A percentile compares a stretch with the other conserved stretches of the same genome.
These are phyloP conservation scores for Syritta pipiens DNA, from an alignment of 2,888 invertebrate genomes.

Conservation along the genomic window DNA sequence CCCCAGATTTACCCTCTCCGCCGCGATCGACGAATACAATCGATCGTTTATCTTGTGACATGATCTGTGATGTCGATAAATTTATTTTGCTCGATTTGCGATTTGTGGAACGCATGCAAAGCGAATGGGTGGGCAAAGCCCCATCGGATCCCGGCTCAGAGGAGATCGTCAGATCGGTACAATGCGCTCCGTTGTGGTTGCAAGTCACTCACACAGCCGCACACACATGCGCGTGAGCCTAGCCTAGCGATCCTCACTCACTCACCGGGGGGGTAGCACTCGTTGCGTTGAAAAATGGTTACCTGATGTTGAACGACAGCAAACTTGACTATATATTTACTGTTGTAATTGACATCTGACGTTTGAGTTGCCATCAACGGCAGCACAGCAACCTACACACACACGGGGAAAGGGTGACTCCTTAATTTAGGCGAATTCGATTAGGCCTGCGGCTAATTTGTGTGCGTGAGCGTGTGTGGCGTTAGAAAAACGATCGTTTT, in stretches of 20 bases:
- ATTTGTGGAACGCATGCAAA: conserved; percentile 70
- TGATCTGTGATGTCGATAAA: conserved; percentile 73
- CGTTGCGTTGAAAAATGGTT: conserved; percentile 67
- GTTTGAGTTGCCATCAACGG: conserved; percentile 60
- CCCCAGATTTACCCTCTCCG: conserved; percentile 47
- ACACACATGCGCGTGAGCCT: neutral
- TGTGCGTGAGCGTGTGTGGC: conserved; percentile 29
- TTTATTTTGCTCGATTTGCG: conserved; percentile 71
- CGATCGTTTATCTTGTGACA: conserved; percentile 75
- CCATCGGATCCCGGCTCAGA: conserved; percentile 42
- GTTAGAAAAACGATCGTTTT: conserved; percentile 41
- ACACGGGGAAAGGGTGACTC: conserved; percentile 46
- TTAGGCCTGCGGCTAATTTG: conserved; percentile 51
- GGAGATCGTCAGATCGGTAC: conserved; percentile 38
- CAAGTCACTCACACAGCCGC: neutral
- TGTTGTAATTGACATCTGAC: conserved; percentile 69
- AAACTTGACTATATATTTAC: conserved; percentile 68
- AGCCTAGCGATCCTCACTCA: conserved; percentile 38
- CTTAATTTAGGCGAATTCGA: conserved; percentile 62
- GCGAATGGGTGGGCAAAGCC: conserved; percentile 69
- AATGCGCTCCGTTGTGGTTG: conserved; percentile 58
- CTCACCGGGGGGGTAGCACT: conserved; percentile 57
- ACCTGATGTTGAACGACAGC: conserved; percentile 65
- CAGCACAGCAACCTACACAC: conserved; percentile 22
- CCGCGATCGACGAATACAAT: conserved; percentile 70